These are phyloP conservation scores for Andrena hattorfiana DNA, from an alignment of 2,888 invertebrate genomes.

Conservation along the genomic window DNA sequence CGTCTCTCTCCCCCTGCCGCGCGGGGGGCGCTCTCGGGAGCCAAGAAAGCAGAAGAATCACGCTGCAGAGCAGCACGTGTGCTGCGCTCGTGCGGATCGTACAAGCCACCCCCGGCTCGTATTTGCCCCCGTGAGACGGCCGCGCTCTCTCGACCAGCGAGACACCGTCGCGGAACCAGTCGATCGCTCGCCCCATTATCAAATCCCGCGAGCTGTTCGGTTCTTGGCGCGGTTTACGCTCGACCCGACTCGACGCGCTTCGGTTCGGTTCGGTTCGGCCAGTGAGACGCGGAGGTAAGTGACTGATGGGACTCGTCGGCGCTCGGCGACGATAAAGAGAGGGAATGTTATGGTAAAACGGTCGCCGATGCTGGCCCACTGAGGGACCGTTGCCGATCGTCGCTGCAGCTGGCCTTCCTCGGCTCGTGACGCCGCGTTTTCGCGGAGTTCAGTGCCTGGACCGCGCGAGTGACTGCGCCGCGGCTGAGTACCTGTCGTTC, in stretches of 20 bases:
- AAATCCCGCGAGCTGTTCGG: background rate
- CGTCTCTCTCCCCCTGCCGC: slow-evolving; percentile 17
- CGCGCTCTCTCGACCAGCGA: background rate
- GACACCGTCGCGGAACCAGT: background rate
- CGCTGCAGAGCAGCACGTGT: slow-evolving; percentile 74
- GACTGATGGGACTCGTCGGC: background rate
- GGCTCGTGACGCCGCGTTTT: background rate
- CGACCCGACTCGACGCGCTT: too few species aligned
- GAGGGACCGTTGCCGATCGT: background rate
- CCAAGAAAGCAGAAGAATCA: slow-evolving; percentile 69
- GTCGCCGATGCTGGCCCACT: background rate
- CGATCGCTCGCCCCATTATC: background rate
- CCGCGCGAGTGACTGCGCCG: slow-evolving; percentile 56
- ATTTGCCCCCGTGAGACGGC: slow-evolving; percentile 3
- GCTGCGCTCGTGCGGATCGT: slow-evolving; percentile 72
- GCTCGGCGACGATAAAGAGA: background rate
- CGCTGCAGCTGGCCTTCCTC: background rate
- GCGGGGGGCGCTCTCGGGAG: slow-evolving; percentile 56
- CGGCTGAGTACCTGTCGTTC: background rate
- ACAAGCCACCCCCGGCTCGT: slow-evolving; percentile 40
- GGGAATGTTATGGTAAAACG: background rate
- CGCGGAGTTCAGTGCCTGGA: slow-evolving; percentile 34
- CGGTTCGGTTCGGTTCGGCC: background rate
- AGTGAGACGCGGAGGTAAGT: background rate
- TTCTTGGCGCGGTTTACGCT: background rate